Evolutionary conservation across 2,113 vertebrate species (phyloP).

Genomic region (Hiodon alosoides): DNA sequence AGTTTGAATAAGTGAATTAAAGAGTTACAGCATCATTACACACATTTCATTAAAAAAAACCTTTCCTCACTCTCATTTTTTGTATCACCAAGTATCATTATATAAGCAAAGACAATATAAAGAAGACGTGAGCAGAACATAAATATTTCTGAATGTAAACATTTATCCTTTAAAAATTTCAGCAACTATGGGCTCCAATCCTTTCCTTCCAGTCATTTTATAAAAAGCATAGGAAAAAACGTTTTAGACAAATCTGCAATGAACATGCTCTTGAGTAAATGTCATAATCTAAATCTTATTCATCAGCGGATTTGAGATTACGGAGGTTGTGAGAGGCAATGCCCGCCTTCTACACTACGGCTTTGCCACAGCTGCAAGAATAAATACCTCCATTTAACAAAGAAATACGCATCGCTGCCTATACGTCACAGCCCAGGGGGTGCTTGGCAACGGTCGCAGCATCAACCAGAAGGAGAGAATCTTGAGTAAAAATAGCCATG

Average conservation of each 20-base stretch:
- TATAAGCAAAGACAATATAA: too few relatives aligned
- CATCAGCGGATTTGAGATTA: background rate
- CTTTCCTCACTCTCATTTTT: too few relatives aligned
- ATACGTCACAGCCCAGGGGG: background rate
- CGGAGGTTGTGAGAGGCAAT: background rate
- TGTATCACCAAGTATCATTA: too few relatives aligned
- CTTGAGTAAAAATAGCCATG: conserved; percentile 22
- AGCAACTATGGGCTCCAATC: background rate
- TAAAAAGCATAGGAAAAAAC: background rate
- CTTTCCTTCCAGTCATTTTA: background rate
- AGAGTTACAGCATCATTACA: too few relatives aligned
- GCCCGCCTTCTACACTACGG: background rate
- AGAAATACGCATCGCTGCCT: background rate
- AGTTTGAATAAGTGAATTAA: too few relatives aligned
- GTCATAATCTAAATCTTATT: background rate
- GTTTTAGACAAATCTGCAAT: background rate
- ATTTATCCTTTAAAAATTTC: too few relatives aligned
- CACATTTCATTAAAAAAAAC: too few relatives aligned
- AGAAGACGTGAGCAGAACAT: too few relatives aligned
- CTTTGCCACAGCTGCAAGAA: background rate
- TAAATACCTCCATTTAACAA: background rate
- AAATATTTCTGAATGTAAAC: too few relatives aligned
- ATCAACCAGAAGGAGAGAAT: background rate
- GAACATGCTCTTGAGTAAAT: background rate
- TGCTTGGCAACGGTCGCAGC: conserved; percentile 21